A percentile compares a stretch with the other conserved stretches of the same genome.
Evolutionary conservation across 2,888 invertebrate genomes (phyloP).

Genomic region (Eupeodes luniger): DNA sequence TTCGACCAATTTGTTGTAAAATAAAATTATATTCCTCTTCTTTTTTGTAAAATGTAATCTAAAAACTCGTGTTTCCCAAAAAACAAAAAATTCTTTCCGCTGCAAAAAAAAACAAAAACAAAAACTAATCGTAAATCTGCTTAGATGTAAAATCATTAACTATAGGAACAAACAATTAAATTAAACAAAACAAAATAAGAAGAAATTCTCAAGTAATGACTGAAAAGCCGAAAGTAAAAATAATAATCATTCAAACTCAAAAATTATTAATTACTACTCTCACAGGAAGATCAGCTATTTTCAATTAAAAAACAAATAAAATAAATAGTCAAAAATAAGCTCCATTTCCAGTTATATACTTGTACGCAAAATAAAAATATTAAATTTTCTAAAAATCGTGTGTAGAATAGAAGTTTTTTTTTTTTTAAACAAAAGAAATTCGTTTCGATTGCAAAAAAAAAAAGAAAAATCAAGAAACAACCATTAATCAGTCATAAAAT

Average conservation of each 20-base stretch:
- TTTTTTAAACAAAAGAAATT: conserved; percentile 64
- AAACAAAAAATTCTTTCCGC: conserved; percentile 33
- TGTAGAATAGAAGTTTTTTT: conserved; percentile 65
- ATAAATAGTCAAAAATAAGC: conserved; percentile 45
- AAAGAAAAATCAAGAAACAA: conserved; percentile 60
- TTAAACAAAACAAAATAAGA: neutral
- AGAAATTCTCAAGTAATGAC: conserved; percentile 71
- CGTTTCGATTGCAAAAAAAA: conserved; percentile 30
- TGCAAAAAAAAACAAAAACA: conserved; percentile 39
- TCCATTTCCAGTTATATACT: conserved; percentile 75
- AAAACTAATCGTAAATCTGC: conserved; percentile 49
- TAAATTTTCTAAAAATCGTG: conserved; percentile 67
- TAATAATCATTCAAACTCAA: conserved; percentile 51
- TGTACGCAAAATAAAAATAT: conserved; percentile 80
- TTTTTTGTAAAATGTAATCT: neutral
- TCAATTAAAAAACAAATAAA: conserved; percentile 48
- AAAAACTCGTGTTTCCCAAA: conserved; percentile 28
- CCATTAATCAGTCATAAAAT: conserved; percentile 78
- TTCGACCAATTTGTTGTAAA: conserved; percentile 69
- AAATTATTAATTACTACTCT: conserved; percentile 49
- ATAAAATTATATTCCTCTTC: conserved; percentile 12
- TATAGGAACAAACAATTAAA: conserved; percentile 52
- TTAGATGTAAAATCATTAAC: conserved; percentile 56
- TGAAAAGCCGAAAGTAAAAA: conserved; percentile 56
- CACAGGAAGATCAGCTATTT: conserved; percentile 59